phyloP scores from a whole-genome alignment of 2,797 vertebrate genomes.

The Myotis daubentonii region DNA sequence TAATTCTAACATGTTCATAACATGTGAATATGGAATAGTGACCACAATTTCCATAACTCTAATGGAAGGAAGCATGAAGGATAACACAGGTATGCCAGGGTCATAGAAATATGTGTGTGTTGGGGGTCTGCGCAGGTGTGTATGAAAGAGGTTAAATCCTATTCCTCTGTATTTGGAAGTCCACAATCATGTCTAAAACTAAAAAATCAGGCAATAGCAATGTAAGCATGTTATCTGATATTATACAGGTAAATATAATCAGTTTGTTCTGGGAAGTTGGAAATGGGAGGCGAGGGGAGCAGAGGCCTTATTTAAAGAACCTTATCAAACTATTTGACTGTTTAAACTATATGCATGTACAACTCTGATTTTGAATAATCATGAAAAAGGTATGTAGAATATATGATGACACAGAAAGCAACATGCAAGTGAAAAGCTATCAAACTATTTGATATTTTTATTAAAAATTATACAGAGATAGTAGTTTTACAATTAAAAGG shows the following conservation, averaged over 20 bases:
- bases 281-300: neutral
- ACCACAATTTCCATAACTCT: neutral
- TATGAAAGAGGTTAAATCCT: neutral
- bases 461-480: neutral
- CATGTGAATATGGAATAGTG: neutral
- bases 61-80: neutral
- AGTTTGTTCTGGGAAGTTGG: neutral
- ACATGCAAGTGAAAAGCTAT: neutral
- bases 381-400: neutral
- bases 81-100: neutral
- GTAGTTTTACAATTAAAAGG: conserved; percentile 30
- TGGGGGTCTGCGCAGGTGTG: neutral
- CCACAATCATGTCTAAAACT: neutral
- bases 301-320: neutral
- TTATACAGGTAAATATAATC: neutral
- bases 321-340: neutral
- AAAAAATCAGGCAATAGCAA: neutral
- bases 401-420: neutral
- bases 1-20: neutral
- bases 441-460: conserved; percentile 12
- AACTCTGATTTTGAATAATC: neutral
- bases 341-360: neutral
- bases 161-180: neutral
- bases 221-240: neutral
- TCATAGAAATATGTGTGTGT: neutral